A percentile compares a stretch with the other conserved stretches of the same genome.
These are phyloP conservation scores for Drosophila nigromelanica DNA, from an alignment of 1,140 invertebrate species.

Conservation along the genomic window DNA sequence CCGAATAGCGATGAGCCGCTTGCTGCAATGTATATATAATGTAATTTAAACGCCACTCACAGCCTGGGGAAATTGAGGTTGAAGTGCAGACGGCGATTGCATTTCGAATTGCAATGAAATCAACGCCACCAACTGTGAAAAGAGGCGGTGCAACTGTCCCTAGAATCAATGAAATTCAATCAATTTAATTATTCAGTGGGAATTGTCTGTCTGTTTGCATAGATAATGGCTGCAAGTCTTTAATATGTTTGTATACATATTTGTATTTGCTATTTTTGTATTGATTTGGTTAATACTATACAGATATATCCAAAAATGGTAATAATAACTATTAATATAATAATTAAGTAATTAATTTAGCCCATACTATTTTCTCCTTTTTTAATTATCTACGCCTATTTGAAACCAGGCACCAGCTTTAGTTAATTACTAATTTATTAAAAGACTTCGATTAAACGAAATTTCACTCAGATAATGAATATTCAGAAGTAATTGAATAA, in stretches of 20 bases:
- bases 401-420: neutral
- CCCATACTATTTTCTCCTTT: too few relatives aligned
- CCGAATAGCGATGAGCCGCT: constrained; percentile 8
- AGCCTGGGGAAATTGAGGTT: constrained; percentile 62
- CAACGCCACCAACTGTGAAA: constrained; percentile 11
- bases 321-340: too few relatives aligned
- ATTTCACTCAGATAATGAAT: constrained; percentile 12
- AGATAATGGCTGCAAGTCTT: constrained; percentile 7
- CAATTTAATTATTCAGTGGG: constrained; percentile 33
- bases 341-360: too few relatives aligned
- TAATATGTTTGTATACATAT: neutral
- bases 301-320: too few relatives aligned
- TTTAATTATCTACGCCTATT: neutral
- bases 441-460: neutral
- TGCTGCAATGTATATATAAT: constrained; percentile 46
- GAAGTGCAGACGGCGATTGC: constrained; percentile 54
- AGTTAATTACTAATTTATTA: neutral
- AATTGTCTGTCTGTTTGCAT: neutral
- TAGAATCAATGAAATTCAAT: constrained; percentile 30
- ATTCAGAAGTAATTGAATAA: constrained; percentile 19
- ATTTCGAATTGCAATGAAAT: constrained; percentile 29
- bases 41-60: constrained; percentile 49
- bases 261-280: too few relatives aligned
- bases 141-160: constrained; percentile 1
- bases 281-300: too few relatives aligned